Evolutionary conservation across 2,888 invertebrate genomes (phyloP).

Genomic region (Tinea trinotella): DNA sequence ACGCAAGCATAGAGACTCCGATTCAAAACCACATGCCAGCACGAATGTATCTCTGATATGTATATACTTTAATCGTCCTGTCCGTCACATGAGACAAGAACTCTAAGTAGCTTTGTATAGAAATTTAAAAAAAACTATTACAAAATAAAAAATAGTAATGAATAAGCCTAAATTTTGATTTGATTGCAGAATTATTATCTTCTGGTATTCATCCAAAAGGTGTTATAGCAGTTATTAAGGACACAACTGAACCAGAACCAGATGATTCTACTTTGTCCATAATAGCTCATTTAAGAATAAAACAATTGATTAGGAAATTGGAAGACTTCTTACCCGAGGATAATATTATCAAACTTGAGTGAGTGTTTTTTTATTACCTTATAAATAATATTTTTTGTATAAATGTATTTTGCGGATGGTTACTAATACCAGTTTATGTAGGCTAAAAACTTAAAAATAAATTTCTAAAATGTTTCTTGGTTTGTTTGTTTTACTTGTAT

Average conservation of each 20-base stretch:
- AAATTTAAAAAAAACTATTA: too few species aligned
- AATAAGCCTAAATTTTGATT: neutral
- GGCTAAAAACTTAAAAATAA: too few species aligned
- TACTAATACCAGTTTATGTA: too few species aligned
- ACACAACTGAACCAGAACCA: conserved; percentile 46
- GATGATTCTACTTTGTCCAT: conserved; percentile 45
- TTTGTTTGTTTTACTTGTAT: too few species aligned
- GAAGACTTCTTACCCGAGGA: conserved; percentile 55
- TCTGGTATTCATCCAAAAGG: conserved; percentile 56
- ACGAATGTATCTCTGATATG: too few species aligned
- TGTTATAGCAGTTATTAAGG: conserved; percentile 56
- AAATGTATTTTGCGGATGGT: too few species aligned
- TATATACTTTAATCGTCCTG: too few species aligned
- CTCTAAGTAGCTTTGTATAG: too few species aligned
- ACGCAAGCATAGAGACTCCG: too few species aligned
- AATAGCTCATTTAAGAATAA: conserved; percentile 49
- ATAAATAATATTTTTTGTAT: neutral
- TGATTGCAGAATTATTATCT: conserved; percentile 48
- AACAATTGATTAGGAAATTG: conserved; percentile 49
- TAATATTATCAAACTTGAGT: conserved; percentile 66
- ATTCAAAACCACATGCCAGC: too few species aligned
- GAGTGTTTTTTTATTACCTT: conserved; percentile 30
- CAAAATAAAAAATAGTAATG: neutral
- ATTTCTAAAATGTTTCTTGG: too few species aligned
- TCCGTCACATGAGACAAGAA: too few species aligned